Base-by-base conservation (phyloP, 2,888 invertebrate genomes). In the Sarcophaga subvicina region DNA sequence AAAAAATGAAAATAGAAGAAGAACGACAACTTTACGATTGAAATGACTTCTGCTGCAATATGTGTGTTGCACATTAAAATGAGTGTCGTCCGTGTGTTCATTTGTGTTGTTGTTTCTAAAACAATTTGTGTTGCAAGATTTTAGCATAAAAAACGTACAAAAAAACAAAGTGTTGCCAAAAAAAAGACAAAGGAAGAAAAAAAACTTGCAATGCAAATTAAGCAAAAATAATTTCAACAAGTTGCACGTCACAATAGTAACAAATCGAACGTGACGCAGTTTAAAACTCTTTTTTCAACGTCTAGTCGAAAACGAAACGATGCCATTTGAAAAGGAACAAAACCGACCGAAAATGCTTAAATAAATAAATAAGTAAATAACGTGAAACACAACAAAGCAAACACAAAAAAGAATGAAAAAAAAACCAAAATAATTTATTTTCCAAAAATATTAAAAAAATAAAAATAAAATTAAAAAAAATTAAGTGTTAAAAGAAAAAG, bases 221-320 rank as follows among this genome's bases (percentile, higher is more conserved):
- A 86, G 86, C 83, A 83, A 83, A 86, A 80, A 86, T 86, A 77
- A 77, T 86, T 86, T 83, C 86, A 87, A 89, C 77, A 83, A 86
- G 80, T 84, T 86, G 85, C 87, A 89, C 88, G 84, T 83, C 83
- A 73, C 78, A 70, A 77, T 88, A 89, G 89, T 89, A 82, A 82
- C 80, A 88, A 86, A 86, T 85, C 88, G 89, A 89, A 89, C 89
- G 89, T 89, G 89, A 88, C 88, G 88, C 87, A 83, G 86, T 77
- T 83, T 71, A 85, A 88, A 86, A 80, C 84, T 76, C 59, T 79
- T 79, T 37, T 75, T 82, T 64, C 67, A 14, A 47, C 59, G 69
- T 81, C 75, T 69, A 75, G 49, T 69, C 60, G 62, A 75, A 78
- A 78, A 54, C 37, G 37, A 54, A 54, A 62, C 77, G 62, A 72